Evolutionary conservation across 37 sponge, comb jelly and placozoan species (phyloP), one percentile per base, ranked within the genome.

Genomic region (Beroe forskalii): DNA sequence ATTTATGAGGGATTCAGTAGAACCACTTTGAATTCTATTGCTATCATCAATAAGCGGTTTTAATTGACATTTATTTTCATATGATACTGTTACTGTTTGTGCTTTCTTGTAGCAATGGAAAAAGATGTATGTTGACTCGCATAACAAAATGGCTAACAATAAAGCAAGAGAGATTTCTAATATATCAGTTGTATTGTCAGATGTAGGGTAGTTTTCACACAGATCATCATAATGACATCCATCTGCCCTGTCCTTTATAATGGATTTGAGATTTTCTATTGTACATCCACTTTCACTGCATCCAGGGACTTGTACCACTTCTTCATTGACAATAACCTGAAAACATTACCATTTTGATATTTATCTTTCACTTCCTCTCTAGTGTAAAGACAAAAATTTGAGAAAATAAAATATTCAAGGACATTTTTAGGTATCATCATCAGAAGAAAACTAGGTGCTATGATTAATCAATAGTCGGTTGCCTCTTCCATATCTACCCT

Each of bases 81-180:
- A n/a, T n/a, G n/a, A n/a, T n/a, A n/a, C n/a, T n/a, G n/a, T n/a
- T n/a, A n/a, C n/a, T n/a, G n/a, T n/a, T n/a, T n/a, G n/a, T n/a
- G n/a, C n/a, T n/a, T n/a, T 6, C 12, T 48, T 48, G 55, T 48
- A 48, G 55, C 86, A 80, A 37, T 80, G 86, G 27, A 80, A 80
- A 37, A 80, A 80, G 44, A 80, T 80, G 55, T 80, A 80, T 4
- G 86, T 80, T 42, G 86, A 35, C 40, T 80, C 24, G 42, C 44
- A 44, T 32, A 80, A 48, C 28, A 37, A 25, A 28, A 80, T 2
- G 3, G 86, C 35, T 4, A 80, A 24, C 12, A 80, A 37, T 23
- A 80, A 20, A 1, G 86, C 86, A 33, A 80, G 12, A 9, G 27
- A 23, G 30, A 80, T 17, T 30, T 44, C 38, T 1, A 38, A n/a